Evolutionary conservation across 2,888 invertebrate genomes (phyloP).

Genomic region (Ctenicera cuprea): DNA sequence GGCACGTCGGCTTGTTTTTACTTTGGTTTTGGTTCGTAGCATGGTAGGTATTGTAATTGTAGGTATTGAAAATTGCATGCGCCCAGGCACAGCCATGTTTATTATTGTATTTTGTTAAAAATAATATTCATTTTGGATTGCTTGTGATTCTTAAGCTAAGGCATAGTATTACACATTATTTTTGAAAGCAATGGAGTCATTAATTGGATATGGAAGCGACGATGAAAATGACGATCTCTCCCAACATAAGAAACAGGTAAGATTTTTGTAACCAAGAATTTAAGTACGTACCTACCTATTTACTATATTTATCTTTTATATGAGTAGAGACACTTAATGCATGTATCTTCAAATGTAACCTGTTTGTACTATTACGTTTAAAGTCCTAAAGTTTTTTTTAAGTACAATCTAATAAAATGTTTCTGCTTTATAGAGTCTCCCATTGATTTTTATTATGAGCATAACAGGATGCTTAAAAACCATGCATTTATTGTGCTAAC

Average conservation of each 20-base stretch:
- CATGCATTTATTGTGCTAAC: too few relatives aligned
- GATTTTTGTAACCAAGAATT: constrained; percentile 12
- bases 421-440: too few relatives aligned
- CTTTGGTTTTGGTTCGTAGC: too few relatives aligned
- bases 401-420: too few relatives aligned
- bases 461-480: too few relatives aligned
- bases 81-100: not conserved
- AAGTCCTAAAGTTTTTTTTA: too few relatives aligned
- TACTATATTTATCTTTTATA: not conserved
- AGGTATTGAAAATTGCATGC: too few relatives aligned
- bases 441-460: too few relatives aligned
- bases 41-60: too few relatives aligned
- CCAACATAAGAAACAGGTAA: constrained; percentile 65
- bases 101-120: not conserved
- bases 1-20: too few relatives aligned
- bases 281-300: too few relatives aligned
- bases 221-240: constrained; percentile 79
- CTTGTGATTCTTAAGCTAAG: not conserved
- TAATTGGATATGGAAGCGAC: constrained; percentile 87
- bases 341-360: not conserved
- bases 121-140: not conserved
- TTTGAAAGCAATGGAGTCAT: constrained; percentile 79
- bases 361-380: too few relatives aligned
- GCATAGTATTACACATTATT: constrained; percentile 1
- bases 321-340: not conserved